A percentile compares a stretch with the other conserved stretches of the same genome.
phyloP scores from a whole-genome alignment of 1,140 invertebrate species.

The Scaptomyza pallida region DNA sequence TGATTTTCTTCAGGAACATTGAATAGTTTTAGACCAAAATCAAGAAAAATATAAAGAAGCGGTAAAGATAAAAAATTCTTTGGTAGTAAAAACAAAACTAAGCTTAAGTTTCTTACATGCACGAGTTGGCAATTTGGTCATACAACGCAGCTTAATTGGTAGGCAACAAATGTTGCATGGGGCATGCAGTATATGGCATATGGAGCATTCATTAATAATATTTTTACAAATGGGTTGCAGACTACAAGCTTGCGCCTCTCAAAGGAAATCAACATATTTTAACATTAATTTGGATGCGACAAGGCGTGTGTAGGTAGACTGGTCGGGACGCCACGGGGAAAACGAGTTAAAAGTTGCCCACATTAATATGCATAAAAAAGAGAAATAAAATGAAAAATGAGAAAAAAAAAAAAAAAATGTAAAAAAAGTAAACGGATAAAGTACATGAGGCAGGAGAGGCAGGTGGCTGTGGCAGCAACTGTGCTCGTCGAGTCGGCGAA shows the following conservation, averaged over 20 bases:
- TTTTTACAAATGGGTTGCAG: conserved; percentile 23
- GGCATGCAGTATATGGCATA: conserved; percentile 7
- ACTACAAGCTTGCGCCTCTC: conserved; percentile 31
- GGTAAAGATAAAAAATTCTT: too few relatives aligned
- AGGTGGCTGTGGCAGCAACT: not conserved
- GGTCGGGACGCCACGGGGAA: not conserved
- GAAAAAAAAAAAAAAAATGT: conserved; percentile 13
- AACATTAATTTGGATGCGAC: conserved; percentile 64
- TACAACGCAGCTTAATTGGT: conserved; percentile 18
- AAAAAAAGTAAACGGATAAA: conserved; percentile 57
- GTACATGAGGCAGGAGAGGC: conserved; percentile 6
- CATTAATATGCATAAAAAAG: conserved; percentile 42
- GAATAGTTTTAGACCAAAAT: not conserved
- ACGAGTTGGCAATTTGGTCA: not conserved
- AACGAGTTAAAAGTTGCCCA: conserved; percentile 60
- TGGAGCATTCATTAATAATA: conserved; percentile 48
- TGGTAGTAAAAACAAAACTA: not conserved
- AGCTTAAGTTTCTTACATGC: not conserved
- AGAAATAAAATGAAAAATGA: conserved; percentile 3
- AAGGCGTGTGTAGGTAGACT: not conserved
- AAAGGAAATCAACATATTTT: conserved; percentile 77
- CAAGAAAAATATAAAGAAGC: too few relatives aligned
- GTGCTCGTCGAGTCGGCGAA: conserved; percentile 64
- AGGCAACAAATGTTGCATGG: not conserved
- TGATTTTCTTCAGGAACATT: not conserved